Percentiles rank a stretch among this genome's conserved stretches.
Evolutionary conservation across 2,888 invertebrate genomes (phyloP).

Genomic region (Megastigmus dorsalis): DNA sequence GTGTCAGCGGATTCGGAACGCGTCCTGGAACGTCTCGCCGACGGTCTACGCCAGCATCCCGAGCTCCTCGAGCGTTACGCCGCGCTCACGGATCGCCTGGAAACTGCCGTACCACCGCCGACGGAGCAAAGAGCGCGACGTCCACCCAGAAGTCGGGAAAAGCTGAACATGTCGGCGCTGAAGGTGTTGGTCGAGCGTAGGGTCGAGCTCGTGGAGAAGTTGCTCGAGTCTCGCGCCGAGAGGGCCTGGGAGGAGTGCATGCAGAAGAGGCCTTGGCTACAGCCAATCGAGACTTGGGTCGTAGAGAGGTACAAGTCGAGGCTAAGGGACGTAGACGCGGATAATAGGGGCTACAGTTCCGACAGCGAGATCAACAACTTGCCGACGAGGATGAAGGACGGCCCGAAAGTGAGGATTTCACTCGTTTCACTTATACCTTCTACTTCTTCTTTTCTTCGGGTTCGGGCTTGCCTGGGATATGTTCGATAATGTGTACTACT

Average conservation of each 20-base stretch:
- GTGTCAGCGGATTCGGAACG: too few species aligned
- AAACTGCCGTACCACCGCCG: background rate
- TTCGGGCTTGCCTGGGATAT: background rate
- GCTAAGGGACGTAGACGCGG: constrained; percentile 2
- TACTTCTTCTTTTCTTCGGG: background rate
- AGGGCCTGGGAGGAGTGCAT: constrained; percentile 62
- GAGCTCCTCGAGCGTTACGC: constrained; percentile 30
- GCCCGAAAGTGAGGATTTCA: constrained; percentile 23
- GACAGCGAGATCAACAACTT: constrained; percentile 38
- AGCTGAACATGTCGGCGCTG: constrained; percentile 47
- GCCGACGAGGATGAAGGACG: background rate
- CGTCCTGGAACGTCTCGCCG: constrained; percentile 30
- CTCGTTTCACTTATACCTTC: background rate
- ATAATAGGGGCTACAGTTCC: constrained; percentile 19
- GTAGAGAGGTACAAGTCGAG: constrained; percentile 54
- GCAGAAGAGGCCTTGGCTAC: constrained; percentile 66
- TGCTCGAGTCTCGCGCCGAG: constrained; percentile 62
- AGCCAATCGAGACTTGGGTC: constrained; percentile 66
- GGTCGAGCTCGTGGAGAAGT: constrained; percentile 59
- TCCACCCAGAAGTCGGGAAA: background rate
- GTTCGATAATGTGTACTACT: too few species aligned
- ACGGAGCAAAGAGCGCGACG: background rate
- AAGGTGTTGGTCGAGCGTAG: constrained; percentile 57
- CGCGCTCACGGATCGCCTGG: background rate
- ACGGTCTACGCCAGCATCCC: constrained; percentile 20